These are phyloP conservation scores for Caenorhabditis japonica DNA, from an alignment of 2,888 invertebrate genomes.

Conservation along the genomic window DNA sequence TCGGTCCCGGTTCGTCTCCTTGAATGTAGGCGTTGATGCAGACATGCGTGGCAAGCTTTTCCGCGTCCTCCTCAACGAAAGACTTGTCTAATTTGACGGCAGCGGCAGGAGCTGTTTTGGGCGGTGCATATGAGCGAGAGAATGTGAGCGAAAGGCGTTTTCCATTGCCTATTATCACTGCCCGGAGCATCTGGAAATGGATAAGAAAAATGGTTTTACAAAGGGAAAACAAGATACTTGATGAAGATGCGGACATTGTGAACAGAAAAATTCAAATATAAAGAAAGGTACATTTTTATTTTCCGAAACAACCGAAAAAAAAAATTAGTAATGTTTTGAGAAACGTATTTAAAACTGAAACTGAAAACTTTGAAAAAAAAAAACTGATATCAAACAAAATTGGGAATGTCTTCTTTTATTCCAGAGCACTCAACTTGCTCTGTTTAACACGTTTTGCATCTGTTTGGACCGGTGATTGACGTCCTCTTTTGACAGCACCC, in stretches of 20 bases:
- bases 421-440: conserved; percentile 44
- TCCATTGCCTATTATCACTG: conserved; percentile 3
- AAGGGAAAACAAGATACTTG: too few species aligned
- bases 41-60: conserved; percentile 71
- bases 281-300: background rate
- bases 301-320: background rate
- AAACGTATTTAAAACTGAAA: background rate
- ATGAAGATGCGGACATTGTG: too few species aligned
- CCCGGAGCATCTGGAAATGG: conserved; percentile 39
- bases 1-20: conserved; percentile 78
- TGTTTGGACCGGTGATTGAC: conserved; percentile 5
- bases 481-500: conserved; percentile 9
- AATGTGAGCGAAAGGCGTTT: background rate
- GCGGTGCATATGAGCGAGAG: conserved; percentile 27
- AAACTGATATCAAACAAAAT: conserved; percentile 4
- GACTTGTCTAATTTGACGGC: conserved; percentile 65
- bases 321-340: too few species aligned
- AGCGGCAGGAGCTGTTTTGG: conserved; percentile 42
- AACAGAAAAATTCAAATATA: background rate
- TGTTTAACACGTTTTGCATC: conserved; percentile 25
- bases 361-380: conserved; percentile 1
- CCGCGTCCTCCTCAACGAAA: conserved; percentile 72
- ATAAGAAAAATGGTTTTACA: too few species aligned
- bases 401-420: conserved; percentile 13
- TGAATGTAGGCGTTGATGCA: conserved; percentile 74